Conservation (phyloP, 2,797 vertebrate genomes). For the Crocidura indochinensis region DNA sequence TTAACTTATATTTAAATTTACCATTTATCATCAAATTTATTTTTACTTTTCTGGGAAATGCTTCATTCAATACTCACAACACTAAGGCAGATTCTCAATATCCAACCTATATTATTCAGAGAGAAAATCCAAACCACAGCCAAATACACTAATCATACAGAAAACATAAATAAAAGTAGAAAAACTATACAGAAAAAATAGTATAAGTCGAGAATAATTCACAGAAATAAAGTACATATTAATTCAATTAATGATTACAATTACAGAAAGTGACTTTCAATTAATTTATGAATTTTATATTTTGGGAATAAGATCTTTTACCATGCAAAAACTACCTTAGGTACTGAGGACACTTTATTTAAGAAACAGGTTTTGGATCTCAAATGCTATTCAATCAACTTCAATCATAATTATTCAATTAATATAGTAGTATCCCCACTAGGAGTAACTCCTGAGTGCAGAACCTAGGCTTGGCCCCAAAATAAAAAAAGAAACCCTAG, state of each 20-base stretch:
- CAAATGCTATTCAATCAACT: no score
- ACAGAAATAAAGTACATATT: no score
- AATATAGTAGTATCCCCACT: no score
- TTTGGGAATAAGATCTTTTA: not conserved
- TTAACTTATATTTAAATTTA: not conserved
- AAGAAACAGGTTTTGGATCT: not conserved
- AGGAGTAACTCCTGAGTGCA: no score
- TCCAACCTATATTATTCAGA: not conserved
- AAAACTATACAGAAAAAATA: not conserved
- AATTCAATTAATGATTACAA: not conserved
- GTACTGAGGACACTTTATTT: not conserved
- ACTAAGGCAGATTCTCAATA: not conserved
- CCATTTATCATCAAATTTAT: not conserved
- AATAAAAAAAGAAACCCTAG: not conserved
- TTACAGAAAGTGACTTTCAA: not conserved
- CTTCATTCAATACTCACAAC: not conserved
- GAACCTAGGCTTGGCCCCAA: no score
- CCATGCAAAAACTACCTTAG: not conserved
- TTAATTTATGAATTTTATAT: constrained; percentile 1
- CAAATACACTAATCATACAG: not conserved
- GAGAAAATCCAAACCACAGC: not conserved
- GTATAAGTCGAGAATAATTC: not conserved
- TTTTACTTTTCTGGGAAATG: not conserved
- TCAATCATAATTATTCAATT: no score
- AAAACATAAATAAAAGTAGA: constrained; percentile 30